These are phyloP conservation scores for Diachasmimorpha longicaudata DNA, from an alignment of 1,140 invertebrate genomes.

Conservation along the genomic window DNA sequence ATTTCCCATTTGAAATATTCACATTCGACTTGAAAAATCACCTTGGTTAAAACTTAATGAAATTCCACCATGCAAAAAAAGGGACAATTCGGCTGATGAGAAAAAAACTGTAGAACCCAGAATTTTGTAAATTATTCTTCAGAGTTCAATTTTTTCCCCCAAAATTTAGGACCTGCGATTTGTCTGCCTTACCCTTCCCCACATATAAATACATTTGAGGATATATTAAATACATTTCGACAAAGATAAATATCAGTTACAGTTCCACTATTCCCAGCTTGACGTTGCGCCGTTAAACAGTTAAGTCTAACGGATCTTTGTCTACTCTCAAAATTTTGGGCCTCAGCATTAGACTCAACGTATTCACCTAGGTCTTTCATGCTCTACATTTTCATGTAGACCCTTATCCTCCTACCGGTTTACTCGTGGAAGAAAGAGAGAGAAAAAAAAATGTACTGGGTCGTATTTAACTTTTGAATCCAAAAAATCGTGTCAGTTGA, in stretches of 20 bases:
- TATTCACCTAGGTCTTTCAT: neutral
- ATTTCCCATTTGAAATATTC: too few relatives aligned
- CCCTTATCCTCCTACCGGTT: neutral
- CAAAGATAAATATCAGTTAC: constrained; percentile 21
- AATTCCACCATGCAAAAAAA: too few relatives aligned
- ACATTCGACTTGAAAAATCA: too few relatives aligned
- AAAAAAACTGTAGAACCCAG: too few relatives aligned
- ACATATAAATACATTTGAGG: too few relatives aligned
- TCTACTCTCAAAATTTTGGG: constrained; percentile 19
- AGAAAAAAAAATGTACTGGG: neutral
- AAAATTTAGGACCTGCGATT: too few relatives aligned
- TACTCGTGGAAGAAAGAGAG: neutral
- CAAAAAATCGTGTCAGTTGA: constrained; percentile 12
- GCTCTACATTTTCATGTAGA: neutral
- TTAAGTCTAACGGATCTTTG: constrained; percentile 41
- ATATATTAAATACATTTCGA: constrained; percentile 6
- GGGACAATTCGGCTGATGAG: too few relatives aligned
- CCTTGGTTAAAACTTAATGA: too few relatives aligned
- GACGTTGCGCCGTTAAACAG: constrained; percentile 38
- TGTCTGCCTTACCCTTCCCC: too few relatives aligned
- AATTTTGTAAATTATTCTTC: too few relatives aligned
- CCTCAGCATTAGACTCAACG: constrained; percentile 29
- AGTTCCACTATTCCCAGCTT: constrained; percentile 11
- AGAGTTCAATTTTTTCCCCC: too few relatives aligned
- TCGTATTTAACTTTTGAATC: neutral